Percentiles rank a stretch among this genome's conserved stretches.
These are phyloP conservation scores for Urechis unicinctus DNA, from an alignment of 2,888 invertebrate species.

Conservation along the genomic window DNA sequence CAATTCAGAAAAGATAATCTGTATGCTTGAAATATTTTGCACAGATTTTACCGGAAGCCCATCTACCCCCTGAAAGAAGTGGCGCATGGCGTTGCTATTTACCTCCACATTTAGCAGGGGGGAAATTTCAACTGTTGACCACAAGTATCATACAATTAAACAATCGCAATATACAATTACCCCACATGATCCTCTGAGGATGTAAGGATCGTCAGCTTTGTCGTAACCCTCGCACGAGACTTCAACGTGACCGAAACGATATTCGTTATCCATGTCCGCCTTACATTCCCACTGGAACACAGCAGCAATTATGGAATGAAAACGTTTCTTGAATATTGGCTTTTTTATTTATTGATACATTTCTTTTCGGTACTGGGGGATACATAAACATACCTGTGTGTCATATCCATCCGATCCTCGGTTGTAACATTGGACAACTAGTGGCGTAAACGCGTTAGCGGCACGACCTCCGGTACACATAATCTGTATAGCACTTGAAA, in stretches of 20 bases:
- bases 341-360: too few relatives aligned
- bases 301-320: too few relatives aligned
- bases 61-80: too few relatives aligned
- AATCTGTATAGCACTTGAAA: conserved; percentile 40
- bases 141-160: too few relatives aligned
- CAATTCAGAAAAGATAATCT: too few relatives aligned
- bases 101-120: too few relatives aligned
- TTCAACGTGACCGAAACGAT: conserved; percentile 52
- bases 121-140: too few relatives aligned
- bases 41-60: too few relatives aligned
- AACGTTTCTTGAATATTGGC: too few relatives aligned
- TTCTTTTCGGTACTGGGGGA: not conserved
- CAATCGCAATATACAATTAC: conserved; percentile 35
- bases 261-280: conserved; percentile 53
- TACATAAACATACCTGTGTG: conserved; percentile 45
- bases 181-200: conserved; percentile 58
- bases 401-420: conserved; percentile 56
- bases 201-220: conserved; percentile 56
- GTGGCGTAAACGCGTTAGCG: conserved; percentile 47
- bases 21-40: too few relatives aligned
- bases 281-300: conserved; percentile 53
- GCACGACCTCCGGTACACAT: conserved; percentile 55
- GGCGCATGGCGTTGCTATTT: too few relatives aligned
- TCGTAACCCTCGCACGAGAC: conserved; percentile 59
- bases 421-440: conserved; percentile 57